A percentile compares a stretch with the other conserved stretches of the same genome.
phyloP scores from a whole-genome alignment of 2,113 vertebrate genomes.

The Peucedramus taeniatus region DNA sequence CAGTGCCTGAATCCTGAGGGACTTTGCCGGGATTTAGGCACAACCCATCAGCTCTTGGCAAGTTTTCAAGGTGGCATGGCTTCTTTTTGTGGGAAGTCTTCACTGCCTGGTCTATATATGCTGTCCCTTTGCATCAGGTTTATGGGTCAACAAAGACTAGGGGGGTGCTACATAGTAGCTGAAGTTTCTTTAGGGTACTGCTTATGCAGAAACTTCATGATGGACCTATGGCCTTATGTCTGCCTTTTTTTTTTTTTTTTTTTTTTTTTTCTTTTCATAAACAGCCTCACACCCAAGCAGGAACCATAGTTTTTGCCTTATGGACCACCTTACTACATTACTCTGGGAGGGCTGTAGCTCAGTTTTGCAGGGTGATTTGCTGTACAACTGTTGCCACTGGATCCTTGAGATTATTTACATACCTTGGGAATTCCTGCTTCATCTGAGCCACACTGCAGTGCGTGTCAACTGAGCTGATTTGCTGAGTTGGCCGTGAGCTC shows the following conservation, averaged over 20 bases:
- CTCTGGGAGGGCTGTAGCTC: neutral
- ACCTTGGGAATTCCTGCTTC: neutral
- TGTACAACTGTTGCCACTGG: neutral
- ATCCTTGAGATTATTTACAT: neutral
- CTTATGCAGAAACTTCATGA: neutral
- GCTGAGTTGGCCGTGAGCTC: accelerated
- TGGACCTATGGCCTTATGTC: neutral
- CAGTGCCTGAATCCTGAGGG: neutral
- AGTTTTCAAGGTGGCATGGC: neutral
- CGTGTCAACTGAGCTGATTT: neutral
- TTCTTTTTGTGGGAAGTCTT: neutral
- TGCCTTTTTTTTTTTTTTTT: accelerated
- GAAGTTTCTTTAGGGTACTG: neutral
- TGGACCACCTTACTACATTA: neutral
- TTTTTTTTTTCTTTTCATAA: neutral
- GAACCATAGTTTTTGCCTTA: neutral
- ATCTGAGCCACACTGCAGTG: neutral
- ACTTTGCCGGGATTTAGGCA: neutral
- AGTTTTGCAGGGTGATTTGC: neutral
- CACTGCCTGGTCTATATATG: neutral
- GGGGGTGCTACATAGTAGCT: neutral
- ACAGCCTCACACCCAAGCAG: neutral
- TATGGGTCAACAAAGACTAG: neutral
- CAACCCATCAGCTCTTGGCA: neutral
- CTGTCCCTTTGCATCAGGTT: neutral